Evolutionary conservation across 2,797 vertebrate genomes (phyloP), one percentile per base, ranked within the genome.

Genomic region (Notolepis coatsorum): DNA sequence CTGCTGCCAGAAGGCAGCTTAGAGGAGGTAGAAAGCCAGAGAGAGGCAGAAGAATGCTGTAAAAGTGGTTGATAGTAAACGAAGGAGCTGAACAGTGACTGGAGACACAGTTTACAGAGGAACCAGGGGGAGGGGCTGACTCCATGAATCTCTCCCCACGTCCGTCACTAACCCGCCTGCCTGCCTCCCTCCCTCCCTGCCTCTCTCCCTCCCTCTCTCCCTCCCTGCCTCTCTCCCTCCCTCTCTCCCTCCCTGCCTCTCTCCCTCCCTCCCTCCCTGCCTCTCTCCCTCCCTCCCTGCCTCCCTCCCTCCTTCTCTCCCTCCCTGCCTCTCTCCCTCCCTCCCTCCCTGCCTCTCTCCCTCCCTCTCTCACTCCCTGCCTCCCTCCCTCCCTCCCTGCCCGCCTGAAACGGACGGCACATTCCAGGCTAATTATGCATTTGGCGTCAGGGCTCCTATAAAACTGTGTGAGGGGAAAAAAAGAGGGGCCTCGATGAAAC

Each of bases 401-500:
- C 39, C 23, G 42, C 43, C 56, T 55, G 69, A 75, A 79, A 83
- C 66, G 75, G 74, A 81, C 68, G 78, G 68, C 65, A 38, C 66
- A 77, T 73, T 69, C 75, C 70, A 69, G 53, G 75, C 75, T 83
- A 84, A 83, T 84, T 83, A 84, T 83, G 80, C 75, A 78, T 68
- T 73, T 83, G 80, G 78, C 79, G 77, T 84, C 81, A 80, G 81
- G 60, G 65, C 65, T 65, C 71, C 78, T 63, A 64, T 80, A 76
- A 75, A 79, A 64, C 74, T 60, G 61, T 61, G 59, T 61, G 57
- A 65, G 37, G 68, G 64, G 25, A 13, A 70, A 38, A 25, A 10
- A 57, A 45, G 38, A 23, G 47, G 55, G 65, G 61, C 65, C 61
- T 73, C 60, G 31, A 56, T 77, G 73, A 77, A 81, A 65, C 48